A percentile compares a stretch with the other conserved stretches of the same genome.
These are phyloP conservation scores for Drosophila sproati DNA, from an alignment of 1,140 invertebrate species.

Conservation along the genomic window DNA sequence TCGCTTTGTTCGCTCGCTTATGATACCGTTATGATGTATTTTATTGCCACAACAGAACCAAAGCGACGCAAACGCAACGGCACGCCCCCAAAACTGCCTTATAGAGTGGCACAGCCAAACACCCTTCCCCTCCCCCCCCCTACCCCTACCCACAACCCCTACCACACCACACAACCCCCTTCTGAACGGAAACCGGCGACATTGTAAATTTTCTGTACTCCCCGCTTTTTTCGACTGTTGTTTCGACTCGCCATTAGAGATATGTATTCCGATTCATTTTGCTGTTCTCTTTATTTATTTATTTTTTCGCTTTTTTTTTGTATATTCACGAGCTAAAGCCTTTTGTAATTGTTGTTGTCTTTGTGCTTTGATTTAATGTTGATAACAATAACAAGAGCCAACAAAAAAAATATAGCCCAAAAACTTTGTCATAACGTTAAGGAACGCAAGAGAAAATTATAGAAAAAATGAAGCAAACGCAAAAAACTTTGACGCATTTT, in stretches of 20 bases:
- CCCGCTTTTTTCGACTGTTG: conserved; percentile 31
- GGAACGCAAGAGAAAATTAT: conserved; percentile 11
- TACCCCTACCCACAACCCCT: not conserved
- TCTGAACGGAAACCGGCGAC: conserved; percentile 75
- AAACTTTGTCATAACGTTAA: conserved; percentile 62
- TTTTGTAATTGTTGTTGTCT: conserved; percentile 79
- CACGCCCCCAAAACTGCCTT: conserved; percentile 40
- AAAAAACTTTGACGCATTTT: conserved; percentile 61
- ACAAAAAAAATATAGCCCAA: conserved; percentile 63
- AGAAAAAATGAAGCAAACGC: conserved; percentile 26
- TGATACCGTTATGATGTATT: conserved; percentile 83
- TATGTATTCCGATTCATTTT: conserved; percentile 51
- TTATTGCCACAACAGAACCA: conserved; percentile 81
- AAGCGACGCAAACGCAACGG: conserved; percentile 56
- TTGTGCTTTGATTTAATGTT: conserved; percentile 83
- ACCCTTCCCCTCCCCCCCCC: not conserved
- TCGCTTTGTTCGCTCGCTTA: conserved; percentile 78
- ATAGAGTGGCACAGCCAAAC: conserved; percentile 7
- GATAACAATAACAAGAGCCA: conserved; percentile 76
- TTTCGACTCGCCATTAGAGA: conserved; percentile 37
- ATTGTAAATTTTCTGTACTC: conserved; percentile 77
- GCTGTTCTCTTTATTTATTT: conserved; percentile 6
- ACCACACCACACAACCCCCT: conserved; percentile 1
- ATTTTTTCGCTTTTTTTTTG: conserved; percentile 9
- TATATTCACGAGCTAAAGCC: conserved; percentile 51